Evolutionary conservation across 2,888 invertebrate genomes (phyloP), one percentile per base, ranked within the genome.

Genomic region (Epinotia bilunana): DNA sequence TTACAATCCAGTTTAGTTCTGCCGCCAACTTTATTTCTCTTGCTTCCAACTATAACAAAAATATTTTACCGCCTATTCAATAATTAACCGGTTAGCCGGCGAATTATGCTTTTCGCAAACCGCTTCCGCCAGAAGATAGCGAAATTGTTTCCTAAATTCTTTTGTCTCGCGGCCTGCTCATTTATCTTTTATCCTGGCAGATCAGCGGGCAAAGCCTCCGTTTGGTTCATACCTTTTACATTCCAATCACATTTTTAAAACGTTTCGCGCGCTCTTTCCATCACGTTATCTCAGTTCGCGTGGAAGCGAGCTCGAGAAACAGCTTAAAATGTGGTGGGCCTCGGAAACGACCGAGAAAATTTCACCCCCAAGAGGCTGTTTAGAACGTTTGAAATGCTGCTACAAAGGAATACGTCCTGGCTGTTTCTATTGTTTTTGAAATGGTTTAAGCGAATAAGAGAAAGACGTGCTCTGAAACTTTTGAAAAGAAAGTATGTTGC

Each of bases 131-230:
- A 53, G 53, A 61, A 62, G 20, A 63, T 18, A 53, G 49, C 23
- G 43, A 68, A 68, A 67, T 78, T 74, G 76, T 78, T 72, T 74
- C 49, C 46, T 57, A 67, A 71, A 71, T 71, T 71, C 70, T 58
- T 73, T 73, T 73, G 72, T 69, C 61, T 72, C 23, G 57, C 58
- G 53, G 71, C 53, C 69, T 67, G 20, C 82, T 84, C 86, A 86
- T 86, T 86, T 86, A 87, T 86, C 82, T 86, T 86, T 84, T 84
- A 85, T 85, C 82, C 82, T 75, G 72, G 77, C 77, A 76, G 79
- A 60, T 53, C 69, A 64, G 64, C 64, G 28, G 28, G 53, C 6
- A 53, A 53, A 1, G 7, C n/a, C 6, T 16, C 53, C 4, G 7
- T 53, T n/a, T 53, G n/a, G n/a, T 7, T n/a, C n/a, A n/a, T n/a